These are phyloP conservation scores for Actinostola sp. DNA, from an alignment of 92 coral and sea anemone species.

Conservation along the genomic window DNA sequence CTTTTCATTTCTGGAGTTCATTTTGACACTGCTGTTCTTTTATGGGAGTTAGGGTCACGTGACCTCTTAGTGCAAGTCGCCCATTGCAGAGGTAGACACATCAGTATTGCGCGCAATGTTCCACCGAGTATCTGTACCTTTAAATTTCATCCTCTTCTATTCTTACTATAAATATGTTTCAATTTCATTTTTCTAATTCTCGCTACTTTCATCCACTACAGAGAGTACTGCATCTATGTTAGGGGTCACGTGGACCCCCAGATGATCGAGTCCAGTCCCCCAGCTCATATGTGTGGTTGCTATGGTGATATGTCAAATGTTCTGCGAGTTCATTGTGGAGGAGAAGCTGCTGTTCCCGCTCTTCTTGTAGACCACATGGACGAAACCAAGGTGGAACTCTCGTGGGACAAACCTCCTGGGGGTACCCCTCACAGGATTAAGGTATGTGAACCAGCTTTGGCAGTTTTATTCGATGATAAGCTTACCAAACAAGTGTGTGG, in stretches of 20 bases:
- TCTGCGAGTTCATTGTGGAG: slow-evolving; percentile 56
- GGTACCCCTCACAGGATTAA: slow-evolving; percentile 46
- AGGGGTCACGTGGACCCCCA: slow-evolving; percentile 65
- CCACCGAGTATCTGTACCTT: too few relatives aligned
- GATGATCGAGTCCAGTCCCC: slow-evolving; percentile 31
- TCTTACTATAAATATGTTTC: background rate
- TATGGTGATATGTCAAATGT: slow-evolving; percentile 68
- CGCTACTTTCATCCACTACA: slow-evolving; percentile 10
- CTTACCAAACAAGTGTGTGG: too few relatives aligned
- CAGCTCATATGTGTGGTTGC: slow-evolving; percentile 73
- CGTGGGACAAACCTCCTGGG: slow-evolving; percentile 71
- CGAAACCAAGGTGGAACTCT: slow-evolving; percentile 53
- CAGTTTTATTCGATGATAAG: too few relatives aligned
- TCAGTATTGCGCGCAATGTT: too few relatives aligned
- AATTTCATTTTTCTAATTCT: background rate
- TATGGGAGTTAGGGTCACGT: too few relatives aligned
- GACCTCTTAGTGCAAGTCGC: too few relatives aligned
- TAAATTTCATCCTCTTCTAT: too few relatives aligned
- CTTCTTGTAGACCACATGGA: slow-evolving; percentile 55
- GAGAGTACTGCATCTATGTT: slow-evolving; percentile 62
- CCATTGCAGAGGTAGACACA: too few relatives aligned
- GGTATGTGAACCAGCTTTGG: too few relatives aligned
- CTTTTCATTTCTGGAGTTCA: too few relatives aligned
- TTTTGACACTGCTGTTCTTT: too few relatives aligned
- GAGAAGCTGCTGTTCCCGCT: slow-evolving; percentile 53